Evolutionary conservation across 2,797 vertebrate genomes (phyloP).

Genomic region (Champsocephalus gunnari): DNA sequence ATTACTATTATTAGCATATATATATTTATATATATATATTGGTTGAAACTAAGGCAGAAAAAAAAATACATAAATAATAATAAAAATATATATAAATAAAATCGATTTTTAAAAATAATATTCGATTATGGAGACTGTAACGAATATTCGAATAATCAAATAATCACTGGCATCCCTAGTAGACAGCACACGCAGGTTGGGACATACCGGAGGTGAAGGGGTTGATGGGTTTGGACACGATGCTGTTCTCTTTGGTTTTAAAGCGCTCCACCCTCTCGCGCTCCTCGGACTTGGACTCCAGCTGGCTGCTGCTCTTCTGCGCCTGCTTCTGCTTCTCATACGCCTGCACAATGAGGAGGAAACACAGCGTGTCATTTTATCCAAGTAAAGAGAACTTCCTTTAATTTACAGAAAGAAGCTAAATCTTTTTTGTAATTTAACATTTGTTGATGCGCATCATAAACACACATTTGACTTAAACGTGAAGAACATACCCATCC

Average conservation of each 20-base stretch:
- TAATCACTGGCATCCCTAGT: too few relatives aligned
- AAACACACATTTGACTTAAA: background rate
- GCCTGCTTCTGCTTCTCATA: constrained; percentile 91
- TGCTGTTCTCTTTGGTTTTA: constrained; percentile 90
- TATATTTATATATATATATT: too few relatives aligned
- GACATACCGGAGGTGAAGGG: constrained; percentile 86
- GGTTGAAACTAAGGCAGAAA: too few relatives aligned
- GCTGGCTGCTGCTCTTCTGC: constrained; percentile 82
- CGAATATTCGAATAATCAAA: too few relatives aligned
- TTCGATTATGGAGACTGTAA: too few relatives aligned
- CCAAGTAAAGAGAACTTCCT: background rate
- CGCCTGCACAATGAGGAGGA: constrained; percentile 72
- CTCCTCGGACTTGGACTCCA: constrained; percentile 87
- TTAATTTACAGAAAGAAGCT: background rate
- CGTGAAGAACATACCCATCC: background rate
- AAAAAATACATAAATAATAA: too few relatives aligned
- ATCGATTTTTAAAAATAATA: too few relatives aligned
- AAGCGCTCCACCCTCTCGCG: constrained; percentile 89
- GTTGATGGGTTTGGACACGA: constrained; percentile 93
- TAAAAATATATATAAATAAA: too few relatives aligned
- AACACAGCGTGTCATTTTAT: background rate
- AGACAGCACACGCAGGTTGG: too few relatives aligned
- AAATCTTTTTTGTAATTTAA: background rate
- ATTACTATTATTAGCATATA: too few relatives aligned
- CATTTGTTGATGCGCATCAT: background rate